These are phyloP conservation scores for Brevimyrus niger DNA, from an alignment of 2,113 vertebrate genomes.

Conservation along the genomic window DNA sequence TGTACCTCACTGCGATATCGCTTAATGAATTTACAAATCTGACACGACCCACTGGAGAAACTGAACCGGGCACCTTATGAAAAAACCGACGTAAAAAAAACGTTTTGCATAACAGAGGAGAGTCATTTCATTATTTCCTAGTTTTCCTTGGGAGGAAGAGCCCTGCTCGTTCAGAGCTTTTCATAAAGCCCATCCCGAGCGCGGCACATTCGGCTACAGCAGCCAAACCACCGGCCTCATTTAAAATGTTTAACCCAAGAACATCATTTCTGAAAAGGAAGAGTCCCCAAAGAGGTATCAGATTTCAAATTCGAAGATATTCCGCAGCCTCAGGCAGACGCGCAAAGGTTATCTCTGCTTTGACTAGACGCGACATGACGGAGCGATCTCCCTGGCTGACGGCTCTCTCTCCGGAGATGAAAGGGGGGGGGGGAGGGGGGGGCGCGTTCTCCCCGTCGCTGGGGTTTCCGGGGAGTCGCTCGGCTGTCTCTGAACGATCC, in stretches of 20 bases:
- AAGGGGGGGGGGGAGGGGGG: background rate
- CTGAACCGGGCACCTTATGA: constrained; percentile 2
- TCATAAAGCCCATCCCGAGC: background rate
- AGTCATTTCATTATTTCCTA: constrained; percentile 17
- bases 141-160: background rate
- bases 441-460: background rate
- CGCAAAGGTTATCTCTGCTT: background rate
- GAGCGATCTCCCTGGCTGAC: background rate
- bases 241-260: constrained; percentile 11
- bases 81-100: constrained; percentile 10
- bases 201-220: background rate
- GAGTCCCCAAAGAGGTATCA: background rate
- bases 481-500: background rate
- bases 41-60: constrained; percentile 19
- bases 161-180: background rate
- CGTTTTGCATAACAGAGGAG: constrained; percentile 8
- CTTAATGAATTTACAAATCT: constrained; percentile 24
- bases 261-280: background rate
- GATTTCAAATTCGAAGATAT: background rate
- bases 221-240: background rate
- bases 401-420: background rate
- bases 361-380: background rate
- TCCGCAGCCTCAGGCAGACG: background rate
- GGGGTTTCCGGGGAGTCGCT: background rate
- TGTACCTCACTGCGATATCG: constrained; percentile 14